A percentile compares a stretch with the other conserved stretches of the same genome.
phyloP scores from a whole-genome alignment of 1,140 invertebrate genomes.

The Nylanderia fulva region DNA sequence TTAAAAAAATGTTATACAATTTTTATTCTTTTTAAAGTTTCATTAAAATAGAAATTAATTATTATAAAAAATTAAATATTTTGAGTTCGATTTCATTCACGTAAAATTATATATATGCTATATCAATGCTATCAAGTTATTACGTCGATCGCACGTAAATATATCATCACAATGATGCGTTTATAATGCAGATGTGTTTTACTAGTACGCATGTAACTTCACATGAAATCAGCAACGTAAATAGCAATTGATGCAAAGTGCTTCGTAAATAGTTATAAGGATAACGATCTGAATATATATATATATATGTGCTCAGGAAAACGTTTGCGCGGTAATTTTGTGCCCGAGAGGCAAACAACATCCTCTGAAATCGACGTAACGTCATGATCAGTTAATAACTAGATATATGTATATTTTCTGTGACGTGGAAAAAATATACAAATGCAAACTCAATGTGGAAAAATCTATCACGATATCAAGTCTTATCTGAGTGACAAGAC shows the following conservation, averaged over 20 bases:
- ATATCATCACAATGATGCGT: slow-evolving; percentile 25
- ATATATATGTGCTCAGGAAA: slow-evolving; percentile 7
- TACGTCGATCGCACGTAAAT: background rate
- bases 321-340: slow-evolving; percentile 6
- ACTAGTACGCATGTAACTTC: background rate
- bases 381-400: slow-evolving; percentile 1
- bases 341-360: slow-evolving; percentile 9
- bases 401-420: background rate
- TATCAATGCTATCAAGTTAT: background rate
- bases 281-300: background rate
- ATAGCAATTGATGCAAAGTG: slow-evolving; percentile 37
- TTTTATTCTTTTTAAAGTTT: background rate
- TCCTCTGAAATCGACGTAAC: background rate
- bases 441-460: background rate
- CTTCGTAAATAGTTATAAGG: slow-evolving; percentile 43
- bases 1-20: background rate
- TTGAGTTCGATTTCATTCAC: background rate
- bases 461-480: background rate
- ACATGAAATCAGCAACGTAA: slow-evolving; percentile 22
- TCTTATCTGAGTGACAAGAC: background rate
- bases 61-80: background rate
- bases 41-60: background rate
- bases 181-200: background rate
- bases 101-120: background rate
- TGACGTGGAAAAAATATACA: background rate